Conservation (phyloP, 2,888 invertebrate species). For the Brachypalpus laphriformis region DNA sequence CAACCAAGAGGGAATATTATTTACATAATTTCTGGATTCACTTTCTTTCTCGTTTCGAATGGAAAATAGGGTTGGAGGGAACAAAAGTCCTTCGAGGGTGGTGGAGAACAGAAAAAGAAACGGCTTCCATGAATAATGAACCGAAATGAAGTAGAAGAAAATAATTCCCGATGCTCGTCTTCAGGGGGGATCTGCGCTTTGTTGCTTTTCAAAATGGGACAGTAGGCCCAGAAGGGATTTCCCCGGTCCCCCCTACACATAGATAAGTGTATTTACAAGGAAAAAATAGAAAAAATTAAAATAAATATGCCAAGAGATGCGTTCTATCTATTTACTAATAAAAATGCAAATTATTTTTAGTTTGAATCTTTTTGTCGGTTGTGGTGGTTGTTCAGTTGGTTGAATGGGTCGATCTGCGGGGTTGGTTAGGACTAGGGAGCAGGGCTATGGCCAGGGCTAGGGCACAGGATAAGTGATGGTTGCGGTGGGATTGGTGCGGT, state of each 20-base stretch:
- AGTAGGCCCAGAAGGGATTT: slow-evolving; percentile 2
- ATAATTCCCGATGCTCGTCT: slow-evolving; percentile 47
- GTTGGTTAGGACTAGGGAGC: neutral
- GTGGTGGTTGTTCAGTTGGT: slow-evolving; percentile 14
- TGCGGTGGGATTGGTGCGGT: slow-evolving; percentile 72
- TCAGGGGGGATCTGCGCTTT: slow-evolving; percentile 25
- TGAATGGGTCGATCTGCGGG: slow-evolving; percentile 39
- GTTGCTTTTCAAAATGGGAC: slow-evolving; percentile 5
- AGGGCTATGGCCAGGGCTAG: slow-evolving; percentile 24
- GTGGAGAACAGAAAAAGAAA: slow-evolving; percentile 6
- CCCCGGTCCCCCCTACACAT: neutral
- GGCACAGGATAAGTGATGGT: slow-evolving; percentile 67
- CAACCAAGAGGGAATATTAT: slow-evolving; percentile 59
- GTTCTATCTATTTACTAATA: slow-evolving; percentile 50
- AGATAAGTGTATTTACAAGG: neutral
- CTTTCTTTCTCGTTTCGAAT: slow-evolving; percentile 18
- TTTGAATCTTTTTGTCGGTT: slow-evolving; percentile 56
- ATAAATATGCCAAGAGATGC: slow-evolving; percentile 27
- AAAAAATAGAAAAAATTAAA: slow-evolving; percentile 24
- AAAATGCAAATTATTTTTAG: slow-evolving; percentile 60
- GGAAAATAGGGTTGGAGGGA: neutral
- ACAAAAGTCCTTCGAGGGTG: neutral
- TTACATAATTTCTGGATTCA: slow-evolving; percentile 62
- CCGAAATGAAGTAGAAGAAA: slow-evolving; percentile 45
- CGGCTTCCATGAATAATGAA: slow-evolving; percentile 60